Conservation (phyloP, 2,113 vertebrate species). For the Polyodon spathula region DNA sequence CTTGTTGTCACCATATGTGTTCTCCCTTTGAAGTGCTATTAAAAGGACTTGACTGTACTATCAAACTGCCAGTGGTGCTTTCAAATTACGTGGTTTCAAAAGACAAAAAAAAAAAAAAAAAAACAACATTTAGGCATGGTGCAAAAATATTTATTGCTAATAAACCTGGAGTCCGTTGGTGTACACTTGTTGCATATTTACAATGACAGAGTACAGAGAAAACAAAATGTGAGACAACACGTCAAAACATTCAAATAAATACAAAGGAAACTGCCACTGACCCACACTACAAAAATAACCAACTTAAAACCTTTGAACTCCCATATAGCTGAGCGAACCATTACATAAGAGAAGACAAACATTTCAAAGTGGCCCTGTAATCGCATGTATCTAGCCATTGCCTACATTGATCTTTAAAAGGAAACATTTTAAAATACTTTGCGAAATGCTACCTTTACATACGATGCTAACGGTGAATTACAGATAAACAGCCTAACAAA, state of each 20-base stretch:
- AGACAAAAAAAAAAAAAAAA: constrained; percentile 1
- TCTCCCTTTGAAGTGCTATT: too few relatives aligned
- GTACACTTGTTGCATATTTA: constrained; percentile 74
- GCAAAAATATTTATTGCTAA: constrained; percentile 84
- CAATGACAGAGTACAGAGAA: constrained; percentile 63
- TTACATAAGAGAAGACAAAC: constrained; percentile 34
- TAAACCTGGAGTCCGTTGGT: constrained; percentile 71
- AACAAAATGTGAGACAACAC: constrained; percentile 58
- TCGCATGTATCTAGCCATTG: constrained; percentile 32
- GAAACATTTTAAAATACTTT: neutral
- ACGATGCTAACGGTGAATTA: constrained; percentile 28
- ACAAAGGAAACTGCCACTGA: constrained; percentile 57
- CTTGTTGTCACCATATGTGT: too few relatives aligned
- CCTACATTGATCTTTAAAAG: constrained; percentile 19
- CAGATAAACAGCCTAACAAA: constrained; percentile 24
- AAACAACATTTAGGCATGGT: constrained; percentile 43
- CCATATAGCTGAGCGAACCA: constrained; percentile 40
- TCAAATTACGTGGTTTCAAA: neutral
- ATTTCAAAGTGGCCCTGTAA: constrained; percentile 37
- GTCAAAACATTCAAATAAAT: constrained; percentile 66
- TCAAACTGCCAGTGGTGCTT: neutral
- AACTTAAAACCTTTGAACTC: constrained; percentile 29
- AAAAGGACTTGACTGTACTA: neutral
- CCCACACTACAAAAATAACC: constrained; percentile 53
- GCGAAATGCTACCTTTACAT: constrained; percentile 24